These are phyloP conservation scores for Parus major DNA, from an alignment of 2,113 vertebrate species.

Conservation along the genomic window DNA sequence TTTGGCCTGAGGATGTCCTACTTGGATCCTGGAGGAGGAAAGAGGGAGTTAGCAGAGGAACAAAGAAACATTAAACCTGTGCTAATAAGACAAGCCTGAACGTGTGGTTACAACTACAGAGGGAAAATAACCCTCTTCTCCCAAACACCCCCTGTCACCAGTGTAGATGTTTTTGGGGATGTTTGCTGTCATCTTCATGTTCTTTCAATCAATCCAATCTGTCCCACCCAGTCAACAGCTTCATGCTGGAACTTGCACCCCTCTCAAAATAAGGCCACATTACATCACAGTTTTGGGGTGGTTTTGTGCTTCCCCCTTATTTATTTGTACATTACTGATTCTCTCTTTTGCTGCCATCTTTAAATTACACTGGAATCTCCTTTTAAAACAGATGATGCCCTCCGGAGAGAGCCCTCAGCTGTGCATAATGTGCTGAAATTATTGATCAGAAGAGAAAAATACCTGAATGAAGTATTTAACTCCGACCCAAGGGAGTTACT, in stretches of 20 bases:
- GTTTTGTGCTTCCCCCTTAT: background rate
- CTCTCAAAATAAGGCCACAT: background rate
- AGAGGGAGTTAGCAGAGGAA: background rate
- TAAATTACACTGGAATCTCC: background rate
- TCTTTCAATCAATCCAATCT: background rate
- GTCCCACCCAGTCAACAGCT: background rate
- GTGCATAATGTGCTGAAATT: background rate
- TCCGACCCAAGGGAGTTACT: background rate
- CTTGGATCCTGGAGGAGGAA: constrained; percentile 65
- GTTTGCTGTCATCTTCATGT: background rate
- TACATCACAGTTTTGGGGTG: background rate
- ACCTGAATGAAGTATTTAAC: background rate
- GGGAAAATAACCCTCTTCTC: background rate
- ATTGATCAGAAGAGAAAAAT: background rate
- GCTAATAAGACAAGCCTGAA: background rate
- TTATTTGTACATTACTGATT: background rate
- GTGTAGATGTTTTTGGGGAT: background rate
- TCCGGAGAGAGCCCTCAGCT: background rate
- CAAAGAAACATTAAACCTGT: background rate
- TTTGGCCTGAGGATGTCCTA: constrained; percentile 64
- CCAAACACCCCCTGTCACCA: background rate
- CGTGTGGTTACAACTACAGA: fast-evolving
- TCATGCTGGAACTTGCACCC: background rate
- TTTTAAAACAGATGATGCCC: background rate
- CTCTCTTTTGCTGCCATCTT: background rate